Conservation (phyloP, 2,888 invertebrate genomes). For the Baccha elongata region DNA sequence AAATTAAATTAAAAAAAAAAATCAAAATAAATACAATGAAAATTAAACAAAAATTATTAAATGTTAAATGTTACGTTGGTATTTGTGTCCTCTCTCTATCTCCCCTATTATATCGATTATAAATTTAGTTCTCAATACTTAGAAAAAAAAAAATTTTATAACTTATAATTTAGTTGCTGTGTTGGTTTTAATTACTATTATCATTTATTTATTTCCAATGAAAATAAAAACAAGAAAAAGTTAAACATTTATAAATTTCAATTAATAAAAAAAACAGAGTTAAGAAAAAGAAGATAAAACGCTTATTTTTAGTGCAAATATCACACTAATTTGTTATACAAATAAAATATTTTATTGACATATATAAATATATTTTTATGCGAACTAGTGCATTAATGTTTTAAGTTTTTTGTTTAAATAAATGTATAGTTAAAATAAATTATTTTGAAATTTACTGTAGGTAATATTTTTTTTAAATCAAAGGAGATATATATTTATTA, state of each 20-base stretch:
- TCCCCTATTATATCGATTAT: conserved; percentile 53
- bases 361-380: conserved; percentile 49
- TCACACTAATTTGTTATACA: conserved; percentile 48
- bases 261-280: conserved; percentile 33
- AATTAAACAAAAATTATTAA: conserved; percentile 72
- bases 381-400: conserved; percentile 63
- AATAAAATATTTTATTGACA: conserved; percentile 38
- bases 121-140: conserved; percentile 46
- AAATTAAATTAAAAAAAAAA: conserved; percentile 72
- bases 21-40: conserved; percentile 55
- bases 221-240: conserved; percentile 47
- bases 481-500: conserved; percentile 69
- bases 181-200: conserved; percentile 70
- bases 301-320: conserved; percentile 57
- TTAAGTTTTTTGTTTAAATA: conserved; percentile 69
- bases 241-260: conserved; percentile 59
- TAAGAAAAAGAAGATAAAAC: conserved; percentile 41
- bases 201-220: conserved; percentile 70
- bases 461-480: conserved; percentile 65
- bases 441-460: conserved; percentile 71
- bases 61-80: conserved; percentile 75
- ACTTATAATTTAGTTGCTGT: conserved; percentile 76
- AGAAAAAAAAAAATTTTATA: conserved; percentile 54
- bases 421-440: conserved; percentile 61
- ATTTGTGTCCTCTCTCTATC: conserved; percentile 73